Base-by-base conservation (phyloP, 1,140 invertebrate genomes). In the Pseudomyrmex pallidus region DNA sequence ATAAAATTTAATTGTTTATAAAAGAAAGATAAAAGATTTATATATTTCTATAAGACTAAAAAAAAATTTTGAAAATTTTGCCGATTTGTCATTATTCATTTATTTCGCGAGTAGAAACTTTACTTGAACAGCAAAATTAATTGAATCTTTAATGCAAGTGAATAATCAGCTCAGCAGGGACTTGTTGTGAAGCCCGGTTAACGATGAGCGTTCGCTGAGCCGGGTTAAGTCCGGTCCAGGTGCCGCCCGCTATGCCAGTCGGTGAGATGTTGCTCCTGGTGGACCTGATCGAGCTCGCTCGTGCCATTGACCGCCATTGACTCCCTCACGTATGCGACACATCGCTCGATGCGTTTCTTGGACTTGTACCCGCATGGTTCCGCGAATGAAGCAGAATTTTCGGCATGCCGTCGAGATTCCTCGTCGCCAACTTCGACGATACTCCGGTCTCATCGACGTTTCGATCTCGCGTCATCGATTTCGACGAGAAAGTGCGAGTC, bases 281-380 rank as follows among this genome's bases (percentile, higher is more conserved):
- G 91, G 91, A 91, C 90, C 90, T 91, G 92, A 93, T 93, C 92
- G 89, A 85, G 85, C 90, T 89, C 89, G 90, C 92, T 92, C 92
- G 93, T 93, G 93, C 92, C 93, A 93, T 93, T 93, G 93, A 94
- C 93, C 92, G 92, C 93, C 91, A 93, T 93, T 92, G 91, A 93
- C 93, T 93, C 92, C 92, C 93, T 90, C 93, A 92, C 92, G 76
- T 89, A 88, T 72, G 46, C 86, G 87, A 89, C 85, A 90, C 85
- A 86, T 87, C 84, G 83, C 57, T 74, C 66, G 87, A 87, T 80
- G 82, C 67, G 63, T 80, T 76, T 52, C 59, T 46, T 15, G 78
- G 66, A 82, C 76, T 67, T 82, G 22, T 59, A 66, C 52, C 52
- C 56, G 54, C 50, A 62, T 77, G 13, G 46, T 84, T 64, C 54